Evolutionary conservation across 2,888 invertebrate genomes (phyloP).

Genomic region (Latrodectus hesperus): DNA sequence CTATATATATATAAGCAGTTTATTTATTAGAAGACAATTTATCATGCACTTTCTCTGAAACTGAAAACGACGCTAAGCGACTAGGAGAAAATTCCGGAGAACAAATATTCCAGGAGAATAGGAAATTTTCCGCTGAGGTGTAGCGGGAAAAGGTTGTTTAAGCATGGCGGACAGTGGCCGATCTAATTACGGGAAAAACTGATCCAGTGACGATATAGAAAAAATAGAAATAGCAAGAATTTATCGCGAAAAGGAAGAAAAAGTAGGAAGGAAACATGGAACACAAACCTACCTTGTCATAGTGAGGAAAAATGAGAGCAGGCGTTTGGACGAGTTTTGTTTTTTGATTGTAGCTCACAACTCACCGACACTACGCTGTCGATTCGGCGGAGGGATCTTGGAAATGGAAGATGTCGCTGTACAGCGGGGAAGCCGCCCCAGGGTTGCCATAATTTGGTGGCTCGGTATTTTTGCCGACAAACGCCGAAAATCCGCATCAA

Average conservation of each 20-base stretch:
- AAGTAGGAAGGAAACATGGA: not conserved
- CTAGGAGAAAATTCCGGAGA: no score
- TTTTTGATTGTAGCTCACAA: no score
- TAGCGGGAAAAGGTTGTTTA: not conserved
- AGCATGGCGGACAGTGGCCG: constrained; percentile 9
- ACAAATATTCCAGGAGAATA: no score
- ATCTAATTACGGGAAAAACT: constrained; percentile 4
- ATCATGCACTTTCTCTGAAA: no score
- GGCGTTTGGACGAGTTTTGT: not conserved
- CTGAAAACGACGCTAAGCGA: no score
- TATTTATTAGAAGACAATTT: no score
- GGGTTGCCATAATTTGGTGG: constrained; percentile 42
- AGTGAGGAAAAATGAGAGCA: constrained; percentile 1
- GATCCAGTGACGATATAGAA: no score
- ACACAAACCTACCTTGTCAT: constrained; percentile 46
- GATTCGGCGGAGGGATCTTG: not conserved
- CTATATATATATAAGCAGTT: no score
- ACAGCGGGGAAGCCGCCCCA: constrained; percentile 51
- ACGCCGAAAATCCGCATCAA: constrained; percentile 16
- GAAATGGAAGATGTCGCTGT: constrained; percentile 57
- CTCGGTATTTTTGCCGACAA: not conserved
- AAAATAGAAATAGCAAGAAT: no score
- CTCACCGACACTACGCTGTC: no score
- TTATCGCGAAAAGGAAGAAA: not conserved
- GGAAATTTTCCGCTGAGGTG: no score